A percentile compares a stretch with the other conserved stretches of the same genome.
These are phyloP conservation scores for Melipona quadrifasciata DNA, from an alignment of 1,140 invertebrate species.

Conservation along the genomic window DNA sequence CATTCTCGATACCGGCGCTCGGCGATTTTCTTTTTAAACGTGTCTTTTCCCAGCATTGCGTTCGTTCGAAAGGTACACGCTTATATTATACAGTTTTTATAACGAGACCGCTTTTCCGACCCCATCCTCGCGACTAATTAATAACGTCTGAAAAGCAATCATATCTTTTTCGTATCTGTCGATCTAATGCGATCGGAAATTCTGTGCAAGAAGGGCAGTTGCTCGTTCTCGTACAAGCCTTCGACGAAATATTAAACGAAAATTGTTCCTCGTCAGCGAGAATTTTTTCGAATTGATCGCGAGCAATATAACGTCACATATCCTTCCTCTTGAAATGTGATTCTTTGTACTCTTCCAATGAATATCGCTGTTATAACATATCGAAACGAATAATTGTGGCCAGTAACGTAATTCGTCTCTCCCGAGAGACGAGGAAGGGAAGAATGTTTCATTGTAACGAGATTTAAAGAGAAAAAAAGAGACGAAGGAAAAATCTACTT, in stretches of 20 bases:
- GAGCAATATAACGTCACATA: slow-evolving; percentile 62
- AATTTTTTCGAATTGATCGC: slow-evolving; percentile 50
- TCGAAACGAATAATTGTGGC: slow-evolving; percentile 46
- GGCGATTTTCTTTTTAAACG: background rate
- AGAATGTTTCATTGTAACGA: background rate
- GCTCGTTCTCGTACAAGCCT: slow-evolving; percentile 20
- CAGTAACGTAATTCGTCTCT: slow-evolving; percentile 24
- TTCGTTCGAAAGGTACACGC: slow-evolving; percentile 25
- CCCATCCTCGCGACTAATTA: background rate
- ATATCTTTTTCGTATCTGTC: slow-evolving; percentile 46
- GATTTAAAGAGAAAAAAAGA: background rate
- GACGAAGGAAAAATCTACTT: background rate
- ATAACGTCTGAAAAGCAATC: slow-evolving; percentile 12
- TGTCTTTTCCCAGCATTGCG: slow-evolving; percentile 7
- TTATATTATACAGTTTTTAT: slow-evolving; percentile 46
- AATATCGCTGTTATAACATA: slow-evolving; percentile 57
- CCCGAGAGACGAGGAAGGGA: background rate
- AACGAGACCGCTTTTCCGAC: slow-evolving; percentile 31
- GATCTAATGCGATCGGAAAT: slow-evolving; percentile 39
- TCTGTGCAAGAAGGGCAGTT: background rate
- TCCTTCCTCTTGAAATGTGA: slow-evolving; percentile 52
- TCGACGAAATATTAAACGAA: background rate
- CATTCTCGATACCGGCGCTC: background rate
- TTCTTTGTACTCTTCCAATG: slow-evolving; percentile 55
- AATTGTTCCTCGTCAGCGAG: slow-evolving; percentile 40